Evolutionary conservation across 2,888 invertebrate species (phyloP).

Genomic region (Ochropleura leucogaster): DNA sequence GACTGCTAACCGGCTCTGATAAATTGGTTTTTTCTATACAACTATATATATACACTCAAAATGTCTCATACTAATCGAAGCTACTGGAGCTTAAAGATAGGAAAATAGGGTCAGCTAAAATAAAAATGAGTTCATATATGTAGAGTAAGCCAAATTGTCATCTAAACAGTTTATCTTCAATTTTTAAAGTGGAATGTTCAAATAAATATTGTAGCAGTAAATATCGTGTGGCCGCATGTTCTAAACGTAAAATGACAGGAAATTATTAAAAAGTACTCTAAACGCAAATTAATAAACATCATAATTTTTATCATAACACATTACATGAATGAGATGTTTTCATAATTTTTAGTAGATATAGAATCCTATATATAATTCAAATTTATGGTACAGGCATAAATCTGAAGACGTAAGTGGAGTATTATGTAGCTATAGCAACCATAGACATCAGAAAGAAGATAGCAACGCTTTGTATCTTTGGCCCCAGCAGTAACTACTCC

Average conservation of each 20-base stretch:
- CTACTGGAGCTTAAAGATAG: slow-evolving; percentile 26
- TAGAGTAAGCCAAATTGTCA: slow-evolving; percentile 50
- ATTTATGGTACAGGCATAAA: background rate
- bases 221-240: slow-evolving; percentile 1
- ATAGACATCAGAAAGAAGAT: too few relatives aligned
- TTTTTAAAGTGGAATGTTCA: slow-evolving; percentile 10
- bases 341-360: slow-evolving; percentile 1
- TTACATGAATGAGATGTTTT: slow-evolving; percentile 3
- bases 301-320: background rate
- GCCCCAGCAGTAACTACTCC: slow-evolving; percentile 6
- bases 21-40: background rate
- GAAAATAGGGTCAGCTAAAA: slow-evolving; percentile 44
- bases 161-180: slow-evolving; percentile 36
- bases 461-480: slow-evolving; percentile 21
- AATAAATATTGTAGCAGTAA: slow-evolving; percentile 11
- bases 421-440: background rate
- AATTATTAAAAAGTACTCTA: background rate
- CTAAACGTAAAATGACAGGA: background rate
- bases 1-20: background rate
- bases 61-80: slow-evolving; percentile 18
- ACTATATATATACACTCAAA: background rate
- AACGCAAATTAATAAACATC: slow-evolving; percentile 3
- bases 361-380: background rate
- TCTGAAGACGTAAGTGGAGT: slow-evolving; percentile 1
- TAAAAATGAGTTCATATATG: slow-evolving; percentile 41